These are phyloP conservation scores for Schizaphis graminum DNA, from an alignment of 2,888 invertebrate species.

Conservation along the genomic window DNA sequence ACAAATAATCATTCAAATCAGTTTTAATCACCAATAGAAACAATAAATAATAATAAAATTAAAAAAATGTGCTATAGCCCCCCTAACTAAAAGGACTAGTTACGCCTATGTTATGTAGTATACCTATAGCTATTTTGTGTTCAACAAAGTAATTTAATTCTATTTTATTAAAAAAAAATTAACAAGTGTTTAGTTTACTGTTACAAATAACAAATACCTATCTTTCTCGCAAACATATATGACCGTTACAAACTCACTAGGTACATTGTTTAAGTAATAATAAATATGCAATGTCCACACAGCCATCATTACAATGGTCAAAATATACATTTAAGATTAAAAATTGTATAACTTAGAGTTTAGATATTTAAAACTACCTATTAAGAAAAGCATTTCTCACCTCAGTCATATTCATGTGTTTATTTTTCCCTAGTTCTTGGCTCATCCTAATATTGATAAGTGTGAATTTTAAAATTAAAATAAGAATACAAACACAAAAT, in stretches of 20 bases:
- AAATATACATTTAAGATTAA: not conserved
- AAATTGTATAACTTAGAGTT: not conserved
- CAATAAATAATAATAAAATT: too few species aligned
- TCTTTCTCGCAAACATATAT: not conserved
- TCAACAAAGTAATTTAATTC: not conserved
- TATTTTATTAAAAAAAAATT: not conserved
- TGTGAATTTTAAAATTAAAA: not conserved
- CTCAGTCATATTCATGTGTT: not conserved
- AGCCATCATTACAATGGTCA: not conserved
- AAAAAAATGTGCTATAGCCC: too few species aligned
- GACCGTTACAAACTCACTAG: not conserved
- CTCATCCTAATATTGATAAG: not conserved
- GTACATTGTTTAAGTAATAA: not conserved
- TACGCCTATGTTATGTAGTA: not conserved
- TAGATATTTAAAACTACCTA: not conserved
- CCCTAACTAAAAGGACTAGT: too few species aligned
- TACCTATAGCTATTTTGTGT: not conserved
- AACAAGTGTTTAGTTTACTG: not conserved
- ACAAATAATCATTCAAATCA: too few species aligned
- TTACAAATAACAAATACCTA: not conserved
- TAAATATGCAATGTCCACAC: not conserved
- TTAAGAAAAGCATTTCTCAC: conserved; percentile 10
- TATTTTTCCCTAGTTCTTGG: not conserved
- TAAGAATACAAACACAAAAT: not conserved
- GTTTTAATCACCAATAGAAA: too few species aligned